Evolutionary conservation across 2,797 vertebrate genomes (phyloP).

Genomic region (Epinephelus awoara): DNA sequence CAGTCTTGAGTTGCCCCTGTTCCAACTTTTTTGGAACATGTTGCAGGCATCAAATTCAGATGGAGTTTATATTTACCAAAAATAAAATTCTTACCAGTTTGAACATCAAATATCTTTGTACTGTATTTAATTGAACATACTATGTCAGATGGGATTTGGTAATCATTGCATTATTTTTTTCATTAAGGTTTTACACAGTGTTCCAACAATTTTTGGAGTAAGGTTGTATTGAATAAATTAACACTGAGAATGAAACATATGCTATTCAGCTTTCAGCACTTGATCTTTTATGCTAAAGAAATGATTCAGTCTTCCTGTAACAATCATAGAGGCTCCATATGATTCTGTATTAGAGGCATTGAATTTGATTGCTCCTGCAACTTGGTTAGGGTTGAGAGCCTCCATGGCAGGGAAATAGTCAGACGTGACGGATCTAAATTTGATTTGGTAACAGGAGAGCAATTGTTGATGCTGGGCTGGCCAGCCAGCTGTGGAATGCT

Average conservation of each 20-base stretch:
- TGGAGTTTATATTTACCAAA: too few species aligned
- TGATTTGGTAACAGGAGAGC: constrained; percentile 54
- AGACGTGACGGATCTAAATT: constrained; percentile 37
- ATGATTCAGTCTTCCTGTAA: neutral
- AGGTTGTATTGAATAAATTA: too few species aligned
- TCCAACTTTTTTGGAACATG: too few species aligned
- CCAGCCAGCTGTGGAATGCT: constrained; percentile 29
- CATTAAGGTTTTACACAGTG: too few species aligned
- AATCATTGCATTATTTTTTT: too few species aligned
- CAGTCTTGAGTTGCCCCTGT: too few species aligned
- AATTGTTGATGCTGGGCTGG: constrained; percentile 36
- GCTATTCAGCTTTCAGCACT: neutral
- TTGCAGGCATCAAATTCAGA: too few species aligned
- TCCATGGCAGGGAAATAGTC: constrained; percentile 12
- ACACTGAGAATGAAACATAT: neutral
- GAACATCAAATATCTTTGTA: too few species aligned
- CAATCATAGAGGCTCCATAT: neutral
- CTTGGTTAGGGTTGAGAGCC: neutral
- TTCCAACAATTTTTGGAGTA: too few species aligned
- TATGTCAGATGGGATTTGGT: too few species aligned
- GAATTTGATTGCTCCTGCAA: neutral
- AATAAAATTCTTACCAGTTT: too few species aligned
- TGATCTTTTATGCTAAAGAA: neutral
- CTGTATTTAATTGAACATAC: too few species aligned
- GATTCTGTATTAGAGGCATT: neutral